Evolutionary conservation across 1,140 invertebrate genomes (phyloP).

Genomic region (Trichonephila inaurata): DNA sequence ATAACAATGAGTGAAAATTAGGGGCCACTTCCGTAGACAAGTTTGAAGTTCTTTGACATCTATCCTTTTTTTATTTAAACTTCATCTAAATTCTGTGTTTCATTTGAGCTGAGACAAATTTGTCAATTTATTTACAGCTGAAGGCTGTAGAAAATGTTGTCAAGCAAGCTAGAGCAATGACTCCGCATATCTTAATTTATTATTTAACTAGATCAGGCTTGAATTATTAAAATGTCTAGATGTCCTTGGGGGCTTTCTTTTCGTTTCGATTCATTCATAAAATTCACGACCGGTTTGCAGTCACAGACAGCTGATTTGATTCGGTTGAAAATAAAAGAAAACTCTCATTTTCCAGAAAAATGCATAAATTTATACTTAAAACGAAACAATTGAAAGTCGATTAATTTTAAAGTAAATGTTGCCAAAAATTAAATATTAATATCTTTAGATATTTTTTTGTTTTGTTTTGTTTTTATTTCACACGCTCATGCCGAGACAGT

Average conservation of each 20-base stretch:
- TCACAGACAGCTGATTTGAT: no score
- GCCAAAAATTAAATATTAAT: no score
- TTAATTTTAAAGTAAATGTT: no score
- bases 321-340: no score
- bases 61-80: neutral
- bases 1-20: neutral
- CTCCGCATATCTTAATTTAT: neutral
- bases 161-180: neutral
- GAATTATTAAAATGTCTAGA: neutral
- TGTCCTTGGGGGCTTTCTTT: neutral
- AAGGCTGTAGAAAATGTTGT: neutral
- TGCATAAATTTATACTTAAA: no score
- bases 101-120: neutral
- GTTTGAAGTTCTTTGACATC: neutral
- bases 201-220: neutral
- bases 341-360: no score
- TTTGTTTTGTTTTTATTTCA: no score
- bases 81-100: neutral
- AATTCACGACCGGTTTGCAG: no score
- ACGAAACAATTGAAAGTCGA: no score
- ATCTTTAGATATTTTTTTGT: no score
- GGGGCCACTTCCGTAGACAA: neutral
- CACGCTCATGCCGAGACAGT: no score
- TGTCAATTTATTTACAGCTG: neutral
- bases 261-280: no score